Conservation (phyloP, 2,113 vertebrate species). For the Isichthys henryi region DNA sequence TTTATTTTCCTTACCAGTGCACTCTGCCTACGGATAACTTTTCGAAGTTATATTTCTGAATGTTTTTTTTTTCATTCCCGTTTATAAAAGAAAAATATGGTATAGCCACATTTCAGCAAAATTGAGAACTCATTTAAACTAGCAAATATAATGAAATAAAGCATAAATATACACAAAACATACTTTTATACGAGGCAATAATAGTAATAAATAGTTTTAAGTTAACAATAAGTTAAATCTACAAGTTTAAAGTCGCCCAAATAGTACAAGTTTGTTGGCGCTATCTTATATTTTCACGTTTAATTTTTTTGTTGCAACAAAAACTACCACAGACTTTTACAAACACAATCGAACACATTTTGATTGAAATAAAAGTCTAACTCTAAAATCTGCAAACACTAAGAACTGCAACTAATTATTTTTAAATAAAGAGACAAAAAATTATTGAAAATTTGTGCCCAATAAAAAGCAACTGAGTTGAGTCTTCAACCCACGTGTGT, state of each 20-base stretch:
- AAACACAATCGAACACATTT: constrained; percentile 80
- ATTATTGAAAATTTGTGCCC: constrained; percentile 59
- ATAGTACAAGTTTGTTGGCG: constrained; percentile 90
- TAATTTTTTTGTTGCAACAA: constrained; percentile 75
- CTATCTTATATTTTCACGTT: constrained; percentile 80
- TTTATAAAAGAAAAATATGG: constrained; percentile 75
- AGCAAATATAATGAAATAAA: constrained; percentile 85
- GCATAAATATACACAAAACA: constrained; percentile 90
- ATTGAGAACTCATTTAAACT: constrained; percentile 77
- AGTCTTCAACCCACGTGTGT: constrained; percentile 68
- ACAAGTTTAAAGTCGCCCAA: constrained; percentile 88
- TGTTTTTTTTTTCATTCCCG: constrained; percentile 67
- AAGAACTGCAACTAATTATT: constrained; percentile 74
- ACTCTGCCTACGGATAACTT: constrained; percentile 76
- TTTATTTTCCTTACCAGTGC: constrained; percentile 75
- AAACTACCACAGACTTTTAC: constrained; percentile 84
- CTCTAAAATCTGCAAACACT: constrained; percentile 80
- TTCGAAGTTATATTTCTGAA: constrained; percentile 73
- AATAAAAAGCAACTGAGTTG: constrained; percentile 64
- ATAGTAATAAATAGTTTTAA: constrained; percentile 87
- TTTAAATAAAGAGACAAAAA: constrained; percentile 65
- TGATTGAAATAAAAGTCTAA: constrained; percentile 76
- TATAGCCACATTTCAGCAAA: constrained; percentile 86
- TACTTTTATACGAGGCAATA: constrained; percentile 77
- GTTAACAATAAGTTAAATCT: constrained; percentile 95